phyloP scores from a whole-genome alignment of 2,113 vertebrate species.

The Hyperopisus bebe region DNA sequence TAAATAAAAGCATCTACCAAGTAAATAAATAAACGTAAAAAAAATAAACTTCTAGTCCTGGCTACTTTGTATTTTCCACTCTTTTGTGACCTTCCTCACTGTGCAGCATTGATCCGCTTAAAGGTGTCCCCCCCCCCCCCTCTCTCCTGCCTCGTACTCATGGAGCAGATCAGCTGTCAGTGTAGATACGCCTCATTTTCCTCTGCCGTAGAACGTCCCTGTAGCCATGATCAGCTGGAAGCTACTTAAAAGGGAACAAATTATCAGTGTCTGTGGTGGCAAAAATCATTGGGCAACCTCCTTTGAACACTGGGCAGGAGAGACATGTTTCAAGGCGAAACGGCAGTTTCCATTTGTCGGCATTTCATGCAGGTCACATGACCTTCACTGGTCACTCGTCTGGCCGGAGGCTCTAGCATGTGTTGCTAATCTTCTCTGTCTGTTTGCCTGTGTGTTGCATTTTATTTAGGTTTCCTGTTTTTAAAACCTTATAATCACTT shows the following conservation, averaged over 20 bases:
- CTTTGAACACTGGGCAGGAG: not conserved
- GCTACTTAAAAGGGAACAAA: not conserved
- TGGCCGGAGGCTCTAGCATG: not conserved
- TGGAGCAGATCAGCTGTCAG: not conserved
- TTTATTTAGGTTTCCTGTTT: not conserved
- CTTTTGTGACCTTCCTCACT: not conserved
- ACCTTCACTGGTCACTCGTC: not conserved
- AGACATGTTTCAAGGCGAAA: not conserved
- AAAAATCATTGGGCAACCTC: not conserved
- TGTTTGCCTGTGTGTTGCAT: not conserved
- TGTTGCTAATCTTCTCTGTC: not conserved
- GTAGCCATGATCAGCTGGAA: not conserved
- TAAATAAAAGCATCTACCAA: not conserved
- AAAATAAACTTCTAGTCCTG: not conserved
- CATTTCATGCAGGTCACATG: not conserved
- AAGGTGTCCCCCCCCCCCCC: not conserved
- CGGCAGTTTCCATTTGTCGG: not conserved
- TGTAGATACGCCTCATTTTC: not conserved
- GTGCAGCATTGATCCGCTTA: slow-evolving; percentile 13
- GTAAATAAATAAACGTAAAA: not conserved
- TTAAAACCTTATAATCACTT: not conserved
- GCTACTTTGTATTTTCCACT: not conserved
- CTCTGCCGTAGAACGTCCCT: not conserved
- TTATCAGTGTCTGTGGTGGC: not conserved
- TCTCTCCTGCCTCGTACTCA: not conserved